These are phyloP conservation scores for Mystacides longicornis DNA, from an alignment of 2,888 invertebrate species.

Conservation along the genomic window DNA sequence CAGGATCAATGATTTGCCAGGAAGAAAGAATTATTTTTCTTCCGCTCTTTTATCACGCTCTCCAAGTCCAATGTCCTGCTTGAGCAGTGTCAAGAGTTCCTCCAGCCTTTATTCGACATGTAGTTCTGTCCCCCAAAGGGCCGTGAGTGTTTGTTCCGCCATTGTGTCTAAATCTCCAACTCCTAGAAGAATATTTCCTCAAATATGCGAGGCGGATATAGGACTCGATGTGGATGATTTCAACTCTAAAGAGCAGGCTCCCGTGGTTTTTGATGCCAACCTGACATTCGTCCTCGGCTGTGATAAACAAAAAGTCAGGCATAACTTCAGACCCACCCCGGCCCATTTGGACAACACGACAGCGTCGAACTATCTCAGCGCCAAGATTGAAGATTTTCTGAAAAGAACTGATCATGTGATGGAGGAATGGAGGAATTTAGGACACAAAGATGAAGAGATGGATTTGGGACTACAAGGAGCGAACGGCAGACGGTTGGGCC, in stretches of 20 bases:
- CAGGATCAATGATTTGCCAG: slow-evolving; percentile 45
- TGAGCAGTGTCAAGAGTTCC: slow-evolving; percentile 40
- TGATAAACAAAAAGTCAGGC: slow-evolving; percentile 61
- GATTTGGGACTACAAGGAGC: slow-evolving; percentile 32
- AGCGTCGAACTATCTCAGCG: slow-evolving; percentile 66
- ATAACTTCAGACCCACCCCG: slow-evolving; percentile 62
- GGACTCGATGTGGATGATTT: slow-evolving; percentile 51
- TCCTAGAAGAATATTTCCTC: slow-evolving; percentile 64
- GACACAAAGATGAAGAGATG: slow-evolving; percentile 51
- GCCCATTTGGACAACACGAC: slow-evolving; percentile 71
- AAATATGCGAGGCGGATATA: slow-evolving; percentile 44
- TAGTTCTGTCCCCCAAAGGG: slow-evolving; percentile 41
- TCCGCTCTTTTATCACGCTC: slow-evolving; percentile 44
- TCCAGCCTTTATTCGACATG: slow-evolving; percentile 45
- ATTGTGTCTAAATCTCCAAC: slow-evolving; percentile 43
- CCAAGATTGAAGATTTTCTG: slow-evolving; percentile 72
- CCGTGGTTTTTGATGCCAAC: slow-evolving; percentile 76
- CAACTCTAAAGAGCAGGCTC: slow-evolving; percentile 61
- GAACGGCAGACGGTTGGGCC: slow-evolving; percentile 45
- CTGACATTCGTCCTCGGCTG: slow-evolving; percentile 71
- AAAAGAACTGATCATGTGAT: slow-evolving; percentile 80
- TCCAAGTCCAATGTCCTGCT: slow-evolving; percentile 48
- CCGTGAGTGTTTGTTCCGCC: slow-evolving; percentile 41
- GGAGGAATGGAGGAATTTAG: slow-evolving; percentile 76
- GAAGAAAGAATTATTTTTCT: slow-evolving; percentile 34